A percentile compares a stretch with the other conserved stretches of the same genome.
Evolutionary conservation across 2,113 vertebrate genomes (phyloP).

Genomic region (Anoplopoma fimbria): DNA sequence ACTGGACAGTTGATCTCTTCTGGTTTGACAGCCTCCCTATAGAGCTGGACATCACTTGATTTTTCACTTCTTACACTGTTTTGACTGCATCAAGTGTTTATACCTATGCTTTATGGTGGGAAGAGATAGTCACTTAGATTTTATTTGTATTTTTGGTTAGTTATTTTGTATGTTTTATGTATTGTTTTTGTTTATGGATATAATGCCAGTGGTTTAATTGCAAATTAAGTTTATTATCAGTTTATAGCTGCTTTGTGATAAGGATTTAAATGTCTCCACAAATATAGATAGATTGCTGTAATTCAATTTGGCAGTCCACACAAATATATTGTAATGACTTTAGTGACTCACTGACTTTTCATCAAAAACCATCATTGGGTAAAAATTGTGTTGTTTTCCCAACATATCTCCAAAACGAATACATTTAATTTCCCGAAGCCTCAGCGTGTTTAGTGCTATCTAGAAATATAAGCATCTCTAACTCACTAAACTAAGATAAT

Average conservation of each 20-base stretch:
- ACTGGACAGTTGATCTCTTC: constrained; percentile 57
- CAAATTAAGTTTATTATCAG: not conserved
- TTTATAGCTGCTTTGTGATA: not conserved
- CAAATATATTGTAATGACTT: not conserved
- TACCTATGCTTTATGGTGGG: not conserved
- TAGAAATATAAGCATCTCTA: not conserved
- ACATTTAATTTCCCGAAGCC: not conserved
- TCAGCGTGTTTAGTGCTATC: not conserved
- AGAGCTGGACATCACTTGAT: constrained; percentile 42
- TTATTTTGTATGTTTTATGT: not conserved
- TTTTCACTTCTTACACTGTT: constrained; percentile 47
- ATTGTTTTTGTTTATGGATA: not conserved
- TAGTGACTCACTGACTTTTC: not conserved
- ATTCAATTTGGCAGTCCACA: not conserved
- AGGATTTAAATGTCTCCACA: not conserved
- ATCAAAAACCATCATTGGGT: not conserved
- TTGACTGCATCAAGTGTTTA: constrained; percentile 27
- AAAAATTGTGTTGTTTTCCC: not conserved
- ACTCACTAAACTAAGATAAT: not conserved
- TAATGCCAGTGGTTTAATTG: not conserved
- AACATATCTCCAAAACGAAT: not conserved
- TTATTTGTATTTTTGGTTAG: not conserved
- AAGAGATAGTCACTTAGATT: not conserved
- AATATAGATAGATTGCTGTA: not conserved
- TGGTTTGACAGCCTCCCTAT: constrained; percentile 35